These are phyloP conservation scores for Zaprionus capensis DNA, from an alignment of 1,140 invertebrate species.

Conservation along the genomic window DNA sequence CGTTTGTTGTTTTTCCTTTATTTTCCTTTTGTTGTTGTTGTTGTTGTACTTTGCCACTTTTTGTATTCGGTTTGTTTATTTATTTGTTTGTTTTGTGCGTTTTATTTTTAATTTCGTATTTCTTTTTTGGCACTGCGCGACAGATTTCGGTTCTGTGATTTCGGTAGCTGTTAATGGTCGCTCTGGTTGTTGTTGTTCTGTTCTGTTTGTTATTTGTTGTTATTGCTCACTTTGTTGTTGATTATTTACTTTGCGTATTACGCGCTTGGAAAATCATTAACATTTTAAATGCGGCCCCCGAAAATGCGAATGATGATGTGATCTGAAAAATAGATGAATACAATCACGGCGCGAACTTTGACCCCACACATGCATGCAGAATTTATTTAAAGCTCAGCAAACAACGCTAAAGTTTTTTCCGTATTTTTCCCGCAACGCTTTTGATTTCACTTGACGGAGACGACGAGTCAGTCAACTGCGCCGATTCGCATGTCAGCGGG, in stretches of 20 bases:
- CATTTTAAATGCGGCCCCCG: conserved; percentile 43
- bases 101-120: conserved; percentile 56
- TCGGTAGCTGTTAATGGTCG: conserved; percentile 64
- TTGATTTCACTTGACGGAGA: conserved; percentile 71
- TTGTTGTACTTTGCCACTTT: conserved; percentile 21
- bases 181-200: conserved; percentile 17
- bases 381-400: conserved; percentile 1
- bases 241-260: conserved; percentile 61
- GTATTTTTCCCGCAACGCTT: conserved; percentile 47
- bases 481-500: conserved; percentile 72
- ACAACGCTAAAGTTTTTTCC: not conserved
- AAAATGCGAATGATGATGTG: not conserved
- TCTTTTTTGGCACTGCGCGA: conserved; percentile 22
- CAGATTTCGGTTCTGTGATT: conserved; percentile 53
- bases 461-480: conserved; percentile 68
- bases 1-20: conserved; percentile 15
- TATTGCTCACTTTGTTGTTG: conserved; percentile 34
- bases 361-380: conserved; percentile 3
- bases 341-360: conserved; percentile 2
- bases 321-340: conserved; percentile 2
- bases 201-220: conserved; percentile 41
- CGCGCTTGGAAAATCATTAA: conserved; percentile 54
- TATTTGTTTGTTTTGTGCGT: conserved; percentile 38
- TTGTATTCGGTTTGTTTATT: conserved; percentile 41
- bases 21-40: conserved; percentile 12